Evolutionary conservation across 2,888 invertebrate genomes (phyloP).

Genomic region (Drosophila pegasa): DNA sequence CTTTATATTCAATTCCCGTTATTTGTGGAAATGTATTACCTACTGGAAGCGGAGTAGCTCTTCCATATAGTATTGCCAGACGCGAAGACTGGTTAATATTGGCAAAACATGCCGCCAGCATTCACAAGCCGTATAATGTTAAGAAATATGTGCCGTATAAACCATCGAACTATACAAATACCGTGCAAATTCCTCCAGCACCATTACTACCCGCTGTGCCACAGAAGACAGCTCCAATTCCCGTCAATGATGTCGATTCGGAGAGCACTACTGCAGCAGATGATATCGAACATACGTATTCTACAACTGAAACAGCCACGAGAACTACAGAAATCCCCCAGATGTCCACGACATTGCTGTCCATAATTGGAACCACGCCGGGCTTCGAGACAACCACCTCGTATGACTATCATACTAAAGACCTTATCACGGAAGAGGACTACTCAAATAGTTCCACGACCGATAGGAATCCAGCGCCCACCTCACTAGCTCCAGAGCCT

Average conservation of each 20-base stretch:
- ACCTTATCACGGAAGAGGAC: background rate
- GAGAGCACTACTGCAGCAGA: background rate
- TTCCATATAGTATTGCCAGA: conserved; percentile 40
- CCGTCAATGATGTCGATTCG: background rate
- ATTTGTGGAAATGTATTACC: background rate
- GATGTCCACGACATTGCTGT: conserved; percentile 31
- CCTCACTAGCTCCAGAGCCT: background rate
- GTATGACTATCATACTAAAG: background rate
- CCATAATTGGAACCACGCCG: conserved; percentile 52
- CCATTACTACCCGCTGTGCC: background rate
- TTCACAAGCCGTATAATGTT: conserved; percentile 49
- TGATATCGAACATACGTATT: background rate
- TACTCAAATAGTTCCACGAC: background rate
- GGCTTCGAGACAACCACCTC: conserved; percentile 32
- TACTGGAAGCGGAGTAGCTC: background rate
- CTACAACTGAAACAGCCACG: conserved; percentile 19
- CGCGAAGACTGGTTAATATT: conserved; percentile 60
- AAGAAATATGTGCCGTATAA: conserved; percentile 63
- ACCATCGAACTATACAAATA: conserved; percentile 29
- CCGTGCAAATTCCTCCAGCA: background rate
- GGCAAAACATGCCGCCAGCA: conserved; percentile 52
- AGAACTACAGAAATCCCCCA: conserved; percentile 39
- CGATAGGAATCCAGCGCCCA: background rate
- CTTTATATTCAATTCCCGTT: conserved; percentile 4
- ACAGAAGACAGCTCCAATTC: background rate